These are phyloP conservation scores for Euglossa dilemma DNA, from an alignment of 1,140 invertebrate genomes.

Conservation along the genomic window DNA sequence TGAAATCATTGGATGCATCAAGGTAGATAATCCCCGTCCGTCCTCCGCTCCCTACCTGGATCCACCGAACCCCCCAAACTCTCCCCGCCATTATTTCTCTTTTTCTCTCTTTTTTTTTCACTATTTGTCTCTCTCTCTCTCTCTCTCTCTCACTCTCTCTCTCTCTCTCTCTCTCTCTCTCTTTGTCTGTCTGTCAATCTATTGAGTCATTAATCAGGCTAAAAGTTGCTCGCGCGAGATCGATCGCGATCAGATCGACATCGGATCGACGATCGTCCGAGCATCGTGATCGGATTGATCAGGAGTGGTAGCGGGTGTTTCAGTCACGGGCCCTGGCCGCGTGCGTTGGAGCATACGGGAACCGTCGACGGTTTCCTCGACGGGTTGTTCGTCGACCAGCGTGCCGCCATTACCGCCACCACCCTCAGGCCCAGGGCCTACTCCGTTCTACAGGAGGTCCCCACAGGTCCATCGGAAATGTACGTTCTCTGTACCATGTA, in stretches of 20 bases:
- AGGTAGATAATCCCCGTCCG: background rate
- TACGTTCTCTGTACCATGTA: slow-evolving; percentile 74
- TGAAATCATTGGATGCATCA: background rate
- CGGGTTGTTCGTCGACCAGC: slow-evolving; percentile 67
- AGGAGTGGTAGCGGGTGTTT: slow-evolving; percentile 79
- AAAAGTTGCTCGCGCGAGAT: slow-evolving; percentile 29
- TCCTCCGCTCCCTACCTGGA: too few relatives aligned
- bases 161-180: background rate
- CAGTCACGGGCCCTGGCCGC: slow-evolving; percentile 75
- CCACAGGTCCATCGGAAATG: slow-evolving; percentile 77
- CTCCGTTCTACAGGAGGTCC: slow-evolving; percentile 75
- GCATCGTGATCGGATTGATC: slow-evolving; percentile 72
- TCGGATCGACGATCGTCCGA: slow-evolving; percentile 32
- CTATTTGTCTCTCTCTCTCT: background rate
- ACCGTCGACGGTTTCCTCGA: slow-evolving; percentile 71
- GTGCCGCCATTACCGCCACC: slow-evolving; percentile 75
- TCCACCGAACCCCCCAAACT: too few relatives aligned
- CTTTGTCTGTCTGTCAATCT: background rate
- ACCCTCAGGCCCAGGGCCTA: slow-evolving; percentile 73
- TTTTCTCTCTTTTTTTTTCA: background rate
- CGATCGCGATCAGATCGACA: slow-evolving; percentile 30
- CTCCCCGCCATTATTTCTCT: background rate
- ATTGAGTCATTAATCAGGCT: slow-evolving; percentile 22
- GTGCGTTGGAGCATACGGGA: slow-evolving; percentile 79
- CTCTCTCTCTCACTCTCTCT: too few relatives aligned